Conservation (phyloP, 1,140 invertebrate genomes). For the Bombus vancouverensis region DNA sequence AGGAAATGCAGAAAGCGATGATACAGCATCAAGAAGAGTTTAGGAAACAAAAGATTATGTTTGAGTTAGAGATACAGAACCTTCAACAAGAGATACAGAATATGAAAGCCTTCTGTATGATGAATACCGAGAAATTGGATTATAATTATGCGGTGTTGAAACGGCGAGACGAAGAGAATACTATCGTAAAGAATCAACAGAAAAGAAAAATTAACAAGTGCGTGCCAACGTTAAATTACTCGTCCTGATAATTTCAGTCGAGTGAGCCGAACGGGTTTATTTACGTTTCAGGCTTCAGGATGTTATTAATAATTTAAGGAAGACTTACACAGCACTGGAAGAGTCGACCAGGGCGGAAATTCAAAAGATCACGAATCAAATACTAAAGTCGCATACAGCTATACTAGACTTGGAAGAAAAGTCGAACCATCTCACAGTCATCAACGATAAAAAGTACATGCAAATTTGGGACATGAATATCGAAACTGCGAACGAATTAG, state of each 20-base stretch:
- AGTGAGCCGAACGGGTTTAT: not conserved
- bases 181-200: slow-evolving; percentile 91
- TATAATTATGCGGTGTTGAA: slow-evolving; percentile 93
- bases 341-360: slow-evolving; percentile 84
- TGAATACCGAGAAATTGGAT: slow-evolving; percentile 93
- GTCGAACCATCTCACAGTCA: slow-evolving; percentile 85
- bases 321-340: slow-evolving; percentile 85
- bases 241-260: not conserved
- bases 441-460: slow-evolving; percentile 84
- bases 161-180: slow-evolving; percentile 93
- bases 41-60: slow-evolving; percentile 86
- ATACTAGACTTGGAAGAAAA: slow-evolving; percentile 87
- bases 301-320: slow-evolving; percentile 85
- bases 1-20: slow-evolving; percentile 84
- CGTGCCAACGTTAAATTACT: slow-evolving; percentile 20
- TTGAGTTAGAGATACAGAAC: slow-evolving; percentile 88
- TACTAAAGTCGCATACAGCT: slow-evolving; percentile 85
- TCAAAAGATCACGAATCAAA: slow-evolving; percentile 84
- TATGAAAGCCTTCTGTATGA: slow-evolving; percentile 87
- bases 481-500: slow-evolving; percentile 83
- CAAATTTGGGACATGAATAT: slow-evolving; percentile 88
- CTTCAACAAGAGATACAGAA: slow-evolving; percentile 90
- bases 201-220: slow-evolving; percentile 89
- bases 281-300: slow-evolving; percentile 86
- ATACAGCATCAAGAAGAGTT: slow-evolving; percentile 88